These are phyloP conservation scores for Trachelus tabidus DNA, from an alignment of 2,888 invertebrate genomes.

Conservation along the genomic window DNA sequence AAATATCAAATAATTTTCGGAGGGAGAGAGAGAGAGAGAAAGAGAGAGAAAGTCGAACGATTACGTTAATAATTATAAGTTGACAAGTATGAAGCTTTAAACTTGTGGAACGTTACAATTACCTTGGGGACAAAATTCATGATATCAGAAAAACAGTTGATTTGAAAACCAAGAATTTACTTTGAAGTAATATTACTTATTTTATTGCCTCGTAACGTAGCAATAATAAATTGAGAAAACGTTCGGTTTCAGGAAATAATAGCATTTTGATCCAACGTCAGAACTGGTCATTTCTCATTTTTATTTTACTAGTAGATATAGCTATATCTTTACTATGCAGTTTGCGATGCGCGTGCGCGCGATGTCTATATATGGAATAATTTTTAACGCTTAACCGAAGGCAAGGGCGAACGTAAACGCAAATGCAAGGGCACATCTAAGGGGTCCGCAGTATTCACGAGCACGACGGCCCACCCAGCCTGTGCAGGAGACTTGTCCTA, in stretches of 20 bases:
- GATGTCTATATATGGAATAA: constrained; percentile 5
- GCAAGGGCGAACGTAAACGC: constrained; percentile 11
- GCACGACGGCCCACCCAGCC: constrained; percentile 57
- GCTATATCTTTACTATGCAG: too few relatives aligned
- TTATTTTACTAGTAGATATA: background rate
- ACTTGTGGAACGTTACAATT: background rate
- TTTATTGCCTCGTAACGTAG: background rate
- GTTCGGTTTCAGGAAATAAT: background rate
- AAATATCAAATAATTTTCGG: background rate
- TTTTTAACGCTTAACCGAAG: constrained; percentile 21
- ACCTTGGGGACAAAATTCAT: background rate
- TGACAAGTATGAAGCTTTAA: background rate
- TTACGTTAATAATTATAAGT: background rate
- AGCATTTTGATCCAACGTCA: background rate
- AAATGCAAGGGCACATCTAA: background rate
- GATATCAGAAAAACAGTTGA: background rate
- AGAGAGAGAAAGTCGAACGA: background rate
- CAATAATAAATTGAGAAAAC: background rate
- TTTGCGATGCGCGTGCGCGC: too few relatives aligned
- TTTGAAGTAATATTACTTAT: background rate
- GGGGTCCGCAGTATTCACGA: background rate
- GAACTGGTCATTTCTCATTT: background rate
- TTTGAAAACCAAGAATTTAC: background rate
- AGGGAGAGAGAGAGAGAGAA: too few relatives aligned
- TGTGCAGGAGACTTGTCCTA: constrained; percentile 61